Evolutionary conservation across 2,113 vertebrate species (phyloP).

Genomic region (Centrocercus urophasianus): DNA sequence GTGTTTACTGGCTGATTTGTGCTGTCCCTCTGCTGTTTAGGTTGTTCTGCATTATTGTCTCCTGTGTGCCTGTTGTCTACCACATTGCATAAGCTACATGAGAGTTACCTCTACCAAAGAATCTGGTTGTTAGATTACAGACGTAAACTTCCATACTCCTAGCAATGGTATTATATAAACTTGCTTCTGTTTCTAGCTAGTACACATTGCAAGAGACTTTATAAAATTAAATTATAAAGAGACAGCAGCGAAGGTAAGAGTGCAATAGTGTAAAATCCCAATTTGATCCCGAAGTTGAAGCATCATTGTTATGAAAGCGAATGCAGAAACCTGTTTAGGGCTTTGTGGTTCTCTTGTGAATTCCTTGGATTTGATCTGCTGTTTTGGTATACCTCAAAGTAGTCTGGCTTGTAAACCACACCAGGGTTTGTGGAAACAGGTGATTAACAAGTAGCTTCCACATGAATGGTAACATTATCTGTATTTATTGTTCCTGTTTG

Average conservation of each 20-base stretch:
- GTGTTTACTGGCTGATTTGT: background rate
- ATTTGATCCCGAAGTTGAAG: background rate
- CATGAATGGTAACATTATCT: background rate
- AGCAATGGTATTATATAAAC: background rate
- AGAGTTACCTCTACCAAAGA: background rate
- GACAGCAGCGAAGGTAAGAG: background rate
- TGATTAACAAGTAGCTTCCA: fast-evolving
- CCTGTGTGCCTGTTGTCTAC: background rate
- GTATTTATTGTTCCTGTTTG: background rate
- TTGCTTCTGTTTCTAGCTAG: background rate
- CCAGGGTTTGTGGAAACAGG: background rate
- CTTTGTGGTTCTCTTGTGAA: background rate
- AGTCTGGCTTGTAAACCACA: background rate
- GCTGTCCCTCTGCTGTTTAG: background rate
- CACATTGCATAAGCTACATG: background rate
- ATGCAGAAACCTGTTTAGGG: background rate
- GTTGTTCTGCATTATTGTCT: background rate
- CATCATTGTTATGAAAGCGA: background rate
- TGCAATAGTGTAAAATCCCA: background rate
- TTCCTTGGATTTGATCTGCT: background rate
- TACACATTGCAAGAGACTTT: background rate
- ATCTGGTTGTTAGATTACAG: background rate
- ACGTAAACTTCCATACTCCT: background rate
- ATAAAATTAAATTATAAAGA: background rate
- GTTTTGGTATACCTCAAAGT: background rate